These are phyloP conservation scores for Paelopatides confundens DNA, from an alignment of 53 echinoderm and acorn worm species.

Conservation along the genomic window DNA sequence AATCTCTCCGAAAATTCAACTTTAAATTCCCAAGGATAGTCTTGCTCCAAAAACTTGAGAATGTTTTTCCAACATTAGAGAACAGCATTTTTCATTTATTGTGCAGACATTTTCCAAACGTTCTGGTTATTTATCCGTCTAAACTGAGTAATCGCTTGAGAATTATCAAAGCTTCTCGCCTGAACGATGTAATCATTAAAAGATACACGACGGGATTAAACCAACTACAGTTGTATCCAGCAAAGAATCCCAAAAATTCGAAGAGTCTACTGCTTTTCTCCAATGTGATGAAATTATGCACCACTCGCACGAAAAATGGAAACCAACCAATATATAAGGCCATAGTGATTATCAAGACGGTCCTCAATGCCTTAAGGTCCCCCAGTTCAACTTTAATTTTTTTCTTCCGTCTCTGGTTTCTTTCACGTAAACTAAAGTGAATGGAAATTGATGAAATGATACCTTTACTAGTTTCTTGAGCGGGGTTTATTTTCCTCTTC, in stretches of 20 bases:
- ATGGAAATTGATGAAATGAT: conserved; percentile 3
- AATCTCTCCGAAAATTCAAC: no score
- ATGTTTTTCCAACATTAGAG: no score
- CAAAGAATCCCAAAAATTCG: conserved; percentile 31
- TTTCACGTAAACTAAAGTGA: neutral
- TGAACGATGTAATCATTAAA: conserved; percentile 11
- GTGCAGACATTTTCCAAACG: no score
- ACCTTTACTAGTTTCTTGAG: neutral
- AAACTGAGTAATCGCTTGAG: neutral
- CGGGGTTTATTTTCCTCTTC: neutral
- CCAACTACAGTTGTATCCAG: conserved; percentile 40
- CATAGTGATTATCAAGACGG: conserved; percentile 19
- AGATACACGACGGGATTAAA: conserved; percentile 40
- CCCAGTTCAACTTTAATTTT: neutral
- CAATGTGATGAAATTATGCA: conserved; percentile 32
- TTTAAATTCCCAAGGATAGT: no score
- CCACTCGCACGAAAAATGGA: conserved; percentile 34
- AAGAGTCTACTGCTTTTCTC: neutral
- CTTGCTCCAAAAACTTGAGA: no score
- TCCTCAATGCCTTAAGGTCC: neutral
- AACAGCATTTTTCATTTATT: no score
- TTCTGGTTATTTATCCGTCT: no score
- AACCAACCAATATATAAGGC: conserved; percentile 37
- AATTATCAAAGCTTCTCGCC: neutral
- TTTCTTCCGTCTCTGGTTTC: neutral